phyloP scores from a whole-genome alignment of 2,888 invertebrate genomes.

The Pachliopta kotzebuea region DNA sequence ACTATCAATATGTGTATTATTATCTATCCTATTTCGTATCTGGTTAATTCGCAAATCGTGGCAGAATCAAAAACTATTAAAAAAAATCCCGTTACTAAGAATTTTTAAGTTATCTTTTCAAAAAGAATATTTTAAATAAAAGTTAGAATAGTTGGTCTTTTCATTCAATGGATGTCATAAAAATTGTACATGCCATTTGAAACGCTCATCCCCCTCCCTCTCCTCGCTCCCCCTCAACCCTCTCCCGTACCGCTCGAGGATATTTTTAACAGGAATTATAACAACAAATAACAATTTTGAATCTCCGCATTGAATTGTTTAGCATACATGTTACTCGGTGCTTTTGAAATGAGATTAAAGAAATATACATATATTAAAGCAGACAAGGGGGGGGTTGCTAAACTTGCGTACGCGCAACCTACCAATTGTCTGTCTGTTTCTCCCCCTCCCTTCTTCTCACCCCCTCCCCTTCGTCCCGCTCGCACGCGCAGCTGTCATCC shows the following conservation, averaged over 20 bases:
- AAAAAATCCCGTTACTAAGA: no score
- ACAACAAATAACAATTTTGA: conserved; percentile 18
- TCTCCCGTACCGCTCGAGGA: neutral
- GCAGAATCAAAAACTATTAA: no score
- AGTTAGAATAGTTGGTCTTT: neutral
- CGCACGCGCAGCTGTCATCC: conserved; percentile 66
- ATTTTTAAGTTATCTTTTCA: no score
- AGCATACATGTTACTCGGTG: conserved; percentile 23
- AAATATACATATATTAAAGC: conserved; percentile 18
- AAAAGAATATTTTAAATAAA: no score
- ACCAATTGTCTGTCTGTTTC: conserved; percentile 48
- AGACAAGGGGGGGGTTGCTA: conserved; percentile 9
- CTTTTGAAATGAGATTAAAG: conserved; percentile 15
- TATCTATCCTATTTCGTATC: no score
- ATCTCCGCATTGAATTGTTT: conserved; percentile 20
- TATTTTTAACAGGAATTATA: conserved; percentile 7
- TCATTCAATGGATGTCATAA: neutral
- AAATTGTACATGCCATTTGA: neutral
- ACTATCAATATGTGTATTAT: no score
- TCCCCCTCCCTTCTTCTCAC: no score
- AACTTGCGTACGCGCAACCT: conserved; percentile 27
- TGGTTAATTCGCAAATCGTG: no score
- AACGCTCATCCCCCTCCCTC: neutral
- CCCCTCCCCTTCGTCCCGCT: conserved; percentile 37
- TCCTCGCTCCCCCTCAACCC: no score